Conservation (phyloP, 30 jellyfish, hydroid and myxozoan species). For the Aurelia aurita region DNA sequence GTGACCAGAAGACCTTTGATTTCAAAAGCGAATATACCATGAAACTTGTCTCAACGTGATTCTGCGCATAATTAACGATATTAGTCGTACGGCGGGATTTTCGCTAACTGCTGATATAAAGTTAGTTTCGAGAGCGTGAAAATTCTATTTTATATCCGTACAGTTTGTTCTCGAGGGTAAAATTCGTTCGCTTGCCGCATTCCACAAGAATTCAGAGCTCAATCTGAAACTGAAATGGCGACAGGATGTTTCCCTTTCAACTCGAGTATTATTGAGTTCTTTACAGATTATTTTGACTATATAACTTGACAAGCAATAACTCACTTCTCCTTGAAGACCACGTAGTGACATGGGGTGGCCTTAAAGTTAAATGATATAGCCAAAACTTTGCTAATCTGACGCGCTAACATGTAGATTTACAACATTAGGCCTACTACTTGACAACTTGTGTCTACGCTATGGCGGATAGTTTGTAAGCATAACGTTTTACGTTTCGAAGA, state of each 20-base stretch:
- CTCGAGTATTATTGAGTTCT: background rate
- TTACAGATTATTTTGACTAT: background rate
- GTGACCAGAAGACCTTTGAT: no score
- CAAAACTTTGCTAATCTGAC: background rate
- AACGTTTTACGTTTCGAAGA: background rate
- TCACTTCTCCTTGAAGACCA: background rate
- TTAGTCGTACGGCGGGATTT: no score
- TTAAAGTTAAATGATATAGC: background rate
- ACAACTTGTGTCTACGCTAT: background rate
- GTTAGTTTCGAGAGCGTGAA: no score
- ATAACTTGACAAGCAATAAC: background rate
- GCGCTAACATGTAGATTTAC: constrained; percentile 1
- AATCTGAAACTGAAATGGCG: no score
- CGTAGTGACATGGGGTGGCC: background rate
- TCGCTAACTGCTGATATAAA: no score
- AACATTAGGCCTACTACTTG: background rate
- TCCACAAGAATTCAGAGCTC: no score
- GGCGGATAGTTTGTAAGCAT: background rate
- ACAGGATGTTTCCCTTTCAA: background rate
- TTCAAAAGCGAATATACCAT: no score
- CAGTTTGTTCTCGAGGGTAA: no score
- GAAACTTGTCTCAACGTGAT: no score
- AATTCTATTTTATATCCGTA: no score
- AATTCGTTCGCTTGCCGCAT: no score
- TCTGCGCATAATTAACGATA: no score